Percentiles rank a stretch among this genome's conserved stretches.
Conservation (phyloP, 2,888 invertebrate genomes). For the Melanotus villosus region DNA sequence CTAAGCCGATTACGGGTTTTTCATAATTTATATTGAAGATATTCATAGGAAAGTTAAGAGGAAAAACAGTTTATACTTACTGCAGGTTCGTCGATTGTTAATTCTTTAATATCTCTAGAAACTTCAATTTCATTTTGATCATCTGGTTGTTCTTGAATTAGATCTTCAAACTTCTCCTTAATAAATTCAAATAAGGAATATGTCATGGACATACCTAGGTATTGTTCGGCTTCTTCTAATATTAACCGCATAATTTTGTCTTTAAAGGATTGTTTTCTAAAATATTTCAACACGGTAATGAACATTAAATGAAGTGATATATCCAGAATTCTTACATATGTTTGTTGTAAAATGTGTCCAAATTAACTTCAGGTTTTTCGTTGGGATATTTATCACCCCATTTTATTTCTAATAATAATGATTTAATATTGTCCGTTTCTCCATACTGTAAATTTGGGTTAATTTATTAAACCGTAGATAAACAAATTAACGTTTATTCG, state of each 20-base stretch:
- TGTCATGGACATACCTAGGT: constrained; percentile 94
- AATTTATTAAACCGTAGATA: neutral
- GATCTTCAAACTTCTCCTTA: constrained; percentile 83
- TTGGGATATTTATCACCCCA: constrained; percentile 93
- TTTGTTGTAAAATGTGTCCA: constrained; percentile 95
- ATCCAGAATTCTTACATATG: constrained; percentile 80
- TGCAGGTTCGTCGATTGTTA: constrained; percentile 69
- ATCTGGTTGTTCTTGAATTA: constrained; percentile 82
- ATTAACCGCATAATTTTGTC: constrained; percentile 76
- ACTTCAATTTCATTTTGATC: constrained; percentile 64
- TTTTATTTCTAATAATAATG: constrained; percentile 88
- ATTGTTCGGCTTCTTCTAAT: constrained; percentile 82
- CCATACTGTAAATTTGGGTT: constrained; percentile 75
- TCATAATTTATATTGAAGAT: no score
- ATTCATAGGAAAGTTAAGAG: no score
- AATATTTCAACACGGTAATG: neutral
- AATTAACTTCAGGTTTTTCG: constrained; percentile 83
- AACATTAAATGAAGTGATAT: neutral
- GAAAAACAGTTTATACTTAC: constrained; percentile 29
- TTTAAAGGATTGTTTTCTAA: constrained; percentile 80
- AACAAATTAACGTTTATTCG: neutral
- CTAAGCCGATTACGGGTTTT: no score
- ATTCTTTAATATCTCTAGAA: constrained; percentile 72
- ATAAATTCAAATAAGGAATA: constrained; percentile 93
- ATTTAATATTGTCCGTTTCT: constrained; percentile 82